A percentile compares a stretch with the other conserved stretches of the same genome.
Conservation (phyloP, 2,113 vertebrate genomes). For the Oreochromis aureus region DNA sequence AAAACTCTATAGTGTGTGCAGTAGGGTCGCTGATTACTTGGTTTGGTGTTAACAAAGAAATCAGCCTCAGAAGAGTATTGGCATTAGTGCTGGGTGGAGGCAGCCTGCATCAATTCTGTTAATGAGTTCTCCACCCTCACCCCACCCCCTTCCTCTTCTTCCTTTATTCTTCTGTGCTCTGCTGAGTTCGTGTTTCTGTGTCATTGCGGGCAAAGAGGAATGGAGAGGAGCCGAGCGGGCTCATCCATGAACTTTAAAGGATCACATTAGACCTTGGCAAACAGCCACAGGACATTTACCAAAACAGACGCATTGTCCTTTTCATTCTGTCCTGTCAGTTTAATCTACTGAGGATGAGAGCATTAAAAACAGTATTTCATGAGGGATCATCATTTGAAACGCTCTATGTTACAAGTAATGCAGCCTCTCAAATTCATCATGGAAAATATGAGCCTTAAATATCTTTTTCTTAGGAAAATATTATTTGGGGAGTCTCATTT, state of each 20-base stretch:
- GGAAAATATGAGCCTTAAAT: not conserved
- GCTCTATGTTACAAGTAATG: not conserved
- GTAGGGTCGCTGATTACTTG: conserved; percentile 34
- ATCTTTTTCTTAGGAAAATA: conserved; percentile 19
- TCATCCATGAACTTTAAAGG: conserved; percentile 25
- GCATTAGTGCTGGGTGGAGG: conserved; percentile 21
- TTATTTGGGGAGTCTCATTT: conserved; percentile 12
- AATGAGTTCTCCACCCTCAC: conserved; percentile 34
- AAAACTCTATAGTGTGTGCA: not conserved
- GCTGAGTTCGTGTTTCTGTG: conserved; percentile 26
- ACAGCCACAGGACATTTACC: not conserved
- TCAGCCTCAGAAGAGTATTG: conserved; percentile 40
- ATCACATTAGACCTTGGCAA: conserved; percentile 11
- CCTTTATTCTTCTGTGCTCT: not conserved
- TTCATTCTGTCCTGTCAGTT: not conserved
- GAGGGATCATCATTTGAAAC: conserved; percentile 4
- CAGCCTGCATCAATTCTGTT: conserved; percentile 46
- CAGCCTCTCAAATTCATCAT: not conserved
- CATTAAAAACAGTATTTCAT: not conserved
- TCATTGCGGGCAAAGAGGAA: not conserved
- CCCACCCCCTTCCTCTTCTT: not conserved
- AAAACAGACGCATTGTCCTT: not conserved
- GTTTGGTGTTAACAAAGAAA: conserved; percentile 44
- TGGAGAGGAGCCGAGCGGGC: not conserved
- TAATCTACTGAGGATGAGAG: not conserved